Evolutionary conservation across 2,797 vertebrate genomes (phyloP), one percentile per base, ranked within the genome.

Genomic region (Spondyliosoma cantharus): DNA sequence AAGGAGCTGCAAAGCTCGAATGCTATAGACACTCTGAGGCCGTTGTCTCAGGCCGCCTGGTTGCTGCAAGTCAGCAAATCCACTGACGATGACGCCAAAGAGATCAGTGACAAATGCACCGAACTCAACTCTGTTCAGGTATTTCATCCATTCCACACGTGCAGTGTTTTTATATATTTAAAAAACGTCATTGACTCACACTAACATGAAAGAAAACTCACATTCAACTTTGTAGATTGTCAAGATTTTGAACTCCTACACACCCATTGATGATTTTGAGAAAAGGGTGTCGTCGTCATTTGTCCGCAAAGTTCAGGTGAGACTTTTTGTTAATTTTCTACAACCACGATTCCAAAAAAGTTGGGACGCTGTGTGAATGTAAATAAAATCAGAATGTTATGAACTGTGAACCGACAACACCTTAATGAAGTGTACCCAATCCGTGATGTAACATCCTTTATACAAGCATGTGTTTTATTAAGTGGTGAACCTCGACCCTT

Each of bases 231-330:
- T 79, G 7, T 90, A 99, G 98, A 96, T 99, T 90, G 96, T 99
- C 60, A 99, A 99, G 94, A 98, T 99, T 86, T 95, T 99, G 67
- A 99, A 99, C 86, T 98, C 97, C 0, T 99, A 99, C 92, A 99
- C 98, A 27, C 98, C 98, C 0, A 99, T 99, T 65, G 98, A 99
- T 63, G 97, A 98, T 89, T 99, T 99, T 82, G 98, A 99, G 95
- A 99, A 99, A 93, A 95, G 98, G 65, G 97, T 99, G 64, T 73
- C 96, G 3, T 96, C 97, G 0, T 96, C 98, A 0, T 99, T 99
- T 63, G 98, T 99, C 63, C 97, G 97, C 54, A 99, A 98, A 92
- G 97, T 99, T 72, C 98, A 99, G 96, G 98, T 98, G 85, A 93
- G 91, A 52, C 43, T 42, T 22, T 0, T 20, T 5, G 0, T 46